Conservation (phyloP, 2,888 invertebrate genomes). For the Doris montereyensis region DNA sequence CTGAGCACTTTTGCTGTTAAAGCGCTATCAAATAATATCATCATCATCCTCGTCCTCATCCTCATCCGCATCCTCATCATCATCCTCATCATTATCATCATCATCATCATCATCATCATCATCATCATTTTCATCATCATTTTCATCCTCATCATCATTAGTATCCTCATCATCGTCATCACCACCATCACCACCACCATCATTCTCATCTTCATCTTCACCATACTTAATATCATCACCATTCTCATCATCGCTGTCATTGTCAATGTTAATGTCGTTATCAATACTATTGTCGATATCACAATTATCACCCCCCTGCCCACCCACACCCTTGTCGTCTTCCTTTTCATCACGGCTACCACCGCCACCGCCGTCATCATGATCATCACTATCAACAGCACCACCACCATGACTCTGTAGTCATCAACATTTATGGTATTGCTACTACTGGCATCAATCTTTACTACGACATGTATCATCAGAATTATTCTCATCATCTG, state of each 20-base stretch:
- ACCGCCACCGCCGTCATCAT: background rate
- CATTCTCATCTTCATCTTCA: background rate
- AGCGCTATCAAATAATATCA: too few species aligned
- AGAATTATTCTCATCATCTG: too few species aligned
- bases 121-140: background rate
- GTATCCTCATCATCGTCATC: background rate
- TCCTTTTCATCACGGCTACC: background rate
- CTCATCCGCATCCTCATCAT: background rate
- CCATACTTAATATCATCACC: background rate
- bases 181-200: background rate
- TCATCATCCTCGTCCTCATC: background rate
- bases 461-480: too few species aligned
- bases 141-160: background rate
- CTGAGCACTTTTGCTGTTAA: too few species aligned
- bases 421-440: too few species aligned
- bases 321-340: background rate
- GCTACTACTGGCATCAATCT: too few species aligned
- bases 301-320: background rate
- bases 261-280: background rate
- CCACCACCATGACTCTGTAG: background rate
- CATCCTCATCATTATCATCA: background rate
- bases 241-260: background rate
- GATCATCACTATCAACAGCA: background rate
- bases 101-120: background rate
- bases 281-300: background rate